phyloP scores from a whole-genome alignment of 2,888 invertebrate genomes.

The Campoletis raptor region DNA sequence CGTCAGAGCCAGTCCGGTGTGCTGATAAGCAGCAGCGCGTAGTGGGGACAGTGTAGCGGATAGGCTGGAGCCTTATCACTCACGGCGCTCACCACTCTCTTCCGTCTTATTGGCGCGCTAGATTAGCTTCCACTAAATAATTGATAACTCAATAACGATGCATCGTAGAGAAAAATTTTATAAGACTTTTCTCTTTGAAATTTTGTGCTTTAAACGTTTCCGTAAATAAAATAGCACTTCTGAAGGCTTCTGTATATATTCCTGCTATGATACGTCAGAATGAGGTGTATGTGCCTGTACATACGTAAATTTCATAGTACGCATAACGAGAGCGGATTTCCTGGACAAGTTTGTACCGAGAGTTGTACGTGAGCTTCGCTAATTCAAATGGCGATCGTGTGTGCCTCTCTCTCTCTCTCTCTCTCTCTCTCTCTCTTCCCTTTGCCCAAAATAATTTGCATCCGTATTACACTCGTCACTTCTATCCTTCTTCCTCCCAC shows the following conservation, averaged over 20 bases:
- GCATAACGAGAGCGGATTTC: conserved; percentile 30
- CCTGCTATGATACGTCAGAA: not conserved
- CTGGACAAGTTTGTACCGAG: conserved; percentile 34
- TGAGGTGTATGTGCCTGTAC: not conserved
- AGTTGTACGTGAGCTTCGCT: conserved; percentile 38
- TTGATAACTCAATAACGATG: not conserved
- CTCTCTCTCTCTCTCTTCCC: conserved; percentile 1
- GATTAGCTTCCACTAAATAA: not conserved
- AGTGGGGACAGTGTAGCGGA: not conserved
- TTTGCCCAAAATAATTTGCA: conserved; percentile 63
- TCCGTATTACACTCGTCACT: conserved; percentile 62
- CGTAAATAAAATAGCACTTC: not conserved
- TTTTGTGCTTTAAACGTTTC: not conserved
- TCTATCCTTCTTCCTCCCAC: not conserved
- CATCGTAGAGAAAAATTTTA: not conserved
- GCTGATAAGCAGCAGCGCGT: not conserved
- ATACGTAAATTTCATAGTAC: conserved; percentile 30
- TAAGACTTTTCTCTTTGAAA: not conserved
- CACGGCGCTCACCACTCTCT: not conserved
- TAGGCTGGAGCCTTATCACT: not conserved
- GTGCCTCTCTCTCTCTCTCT: not conserved
- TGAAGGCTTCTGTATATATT: not conserved
- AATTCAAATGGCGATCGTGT: conserved; percentile 59
- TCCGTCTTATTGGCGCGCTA: not conserved
- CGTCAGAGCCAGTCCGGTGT: not conserved